Evolutionary conservation across 2,797 vertebrate genomes (phyloP).

Genomic region (Liasis olivaceus): DNA sequence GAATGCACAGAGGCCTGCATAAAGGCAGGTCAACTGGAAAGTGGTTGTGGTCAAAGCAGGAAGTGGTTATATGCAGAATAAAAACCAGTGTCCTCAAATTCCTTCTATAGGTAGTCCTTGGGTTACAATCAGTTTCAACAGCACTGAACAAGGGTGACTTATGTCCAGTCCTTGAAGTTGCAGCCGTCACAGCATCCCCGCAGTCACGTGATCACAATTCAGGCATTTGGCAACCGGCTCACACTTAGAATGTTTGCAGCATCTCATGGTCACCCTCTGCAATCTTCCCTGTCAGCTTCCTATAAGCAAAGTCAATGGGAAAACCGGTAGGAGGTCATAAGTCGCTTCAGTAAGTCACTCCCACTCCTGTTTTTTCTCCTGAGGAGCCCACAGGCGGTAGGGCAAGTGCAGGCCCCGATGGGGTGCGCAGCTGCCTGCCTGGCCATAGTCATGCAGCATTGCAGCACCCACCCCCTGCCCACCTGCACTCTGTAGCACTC

Average conservation of each 20-base stretch:
- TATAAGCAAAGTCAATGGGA: background rate
- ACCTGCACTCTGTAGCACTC: background rate
- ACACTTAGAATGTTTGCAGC: background rate
- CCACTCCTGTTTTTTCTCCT: background rate
- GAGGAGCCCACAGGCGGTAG: background rate
- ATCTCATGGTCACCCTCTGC: background rate
- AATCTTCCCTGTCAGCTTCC: background rate
- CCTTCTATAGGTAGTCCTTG: background rate
- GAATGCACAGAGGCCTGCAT: background rate
- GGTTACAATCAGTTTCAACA: background rate
- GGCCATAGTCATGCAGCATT: background rate
- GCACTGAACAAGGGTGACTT: background rate
- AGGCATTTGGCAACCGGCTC: background rate
- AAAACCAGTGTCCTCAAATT: background rate
- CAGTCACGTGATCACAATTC: background rate
- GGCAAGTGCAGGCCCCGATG: background rate
- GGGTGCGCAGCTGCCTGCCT: background rate
- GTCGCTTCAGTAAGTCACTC: background rate
- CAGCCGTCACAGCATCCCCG: background rate
- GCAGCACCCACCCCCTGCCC: background rate
- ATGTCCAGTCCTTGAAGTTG: background rate
- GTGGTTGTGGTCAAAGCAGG: background rate
- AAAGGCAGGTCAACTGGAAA: background rate
- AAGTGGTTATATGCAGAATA: background rate
- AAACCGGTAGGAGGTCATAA: background rate